These are phyloP conservation scores for Cosmia pyralina DNA, from an alignment of 2,888 invertebrate species.

Conservation along the genomic window DNA sequence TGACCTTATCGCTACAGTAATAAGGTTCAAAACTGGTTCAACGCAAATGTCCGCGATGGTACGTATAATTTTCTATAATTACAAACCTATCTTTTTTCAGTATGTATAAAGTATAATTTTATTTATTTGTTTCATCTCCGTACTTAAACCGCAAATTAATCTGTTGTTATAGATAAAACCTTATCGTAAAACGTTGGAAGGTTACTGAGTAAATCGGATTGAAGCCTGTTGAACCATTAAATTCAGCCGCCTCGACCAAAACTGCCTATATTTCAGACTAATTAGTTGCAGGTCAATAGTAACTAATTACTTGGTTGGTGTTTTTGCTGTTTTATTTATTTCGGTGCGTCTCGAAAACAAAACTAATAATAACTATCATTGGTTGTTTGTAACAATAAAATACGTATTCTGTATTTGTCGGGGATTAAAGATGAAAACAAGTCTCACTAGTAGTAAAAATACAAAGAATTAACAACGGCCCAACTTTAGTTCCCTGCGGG, in stretches of 20 bases:
- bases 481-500: conserved; percentile 26
- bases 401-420: not conserved
- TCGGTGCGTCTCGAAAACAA: not conserved
- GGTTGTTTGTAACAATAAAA: not conserved
- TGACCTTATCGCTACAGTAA: too few relatives aligned
- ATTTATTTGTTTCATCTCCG: not conserved
- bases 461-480: not conserved
- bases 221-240: conserved; percentile 13
- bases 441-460: not conserved
- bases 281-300: conserved; percentile 18
- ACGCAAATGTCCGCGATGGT: too few relatives aligned
- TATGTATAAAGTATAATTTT: not conserved
- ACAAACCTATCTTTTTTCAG: not conserved
- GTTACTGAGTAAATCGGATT: conserved; percentile 7
- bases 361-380: not conserved
- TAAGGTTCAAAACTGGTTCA: too few relatives aligned
- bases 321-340: not conserved
- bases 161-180: not conserved
- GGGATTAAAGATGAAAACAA: not conserved
- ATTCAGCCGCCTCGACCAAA: conserved; percentile 13
- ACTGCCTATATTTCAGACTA: conserved; percentile 17
- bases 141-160: conserved; percentile 14
- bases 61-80: not conserved
- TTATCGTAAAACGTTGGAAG: conserved; percentile 20
- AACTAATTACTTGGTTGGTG: not conserved